A percentile compares a stretch with the other conserved stretches of the same genome.
These are phyloP conservation scores for Corythornis vintsioides DNA, from an alignment of 2,113 vertebrate species.

Conservation along the genomic window DNA sequence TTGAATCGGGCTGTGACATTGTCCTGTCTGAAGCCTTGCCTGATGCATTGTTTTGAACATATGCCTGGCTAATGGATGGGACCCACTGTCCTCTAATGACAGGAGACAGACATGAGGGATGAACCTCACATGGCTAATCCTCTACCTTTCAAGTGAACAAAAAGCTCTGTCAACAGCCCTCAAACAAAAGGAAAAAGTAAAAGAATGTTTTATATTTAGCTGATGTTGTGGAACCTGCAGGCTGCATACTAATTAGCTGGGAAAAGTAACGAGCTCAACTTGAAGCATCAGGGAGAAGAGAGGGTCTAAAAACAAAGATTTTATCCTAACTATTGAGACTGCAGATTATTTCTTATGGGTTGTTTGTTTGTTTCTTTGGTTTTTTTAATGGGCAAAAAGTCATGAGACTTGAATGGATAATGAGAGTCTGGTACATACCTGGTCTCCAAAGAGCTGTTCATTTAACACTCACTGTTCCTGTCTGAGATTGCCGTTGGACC, in stretches of 20 bases:
- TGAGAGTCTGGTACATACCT: not conserved
- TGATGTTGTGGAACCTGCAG: slow-evolving; percentile 20
- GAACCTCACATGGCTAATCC: slow-evolving; percentile 53
- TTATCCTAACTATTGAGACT: slow-evolving; percentile 25
- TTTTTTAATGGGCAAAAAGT: not conserved
- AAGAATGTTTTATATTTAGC: slow-evolving; percentile 67
- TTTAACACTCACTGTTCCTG: not conserved
- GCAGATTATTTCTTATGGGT: not conserved
- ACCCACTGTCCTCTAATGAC: not conserved
- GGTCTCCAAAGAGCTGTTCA: not conserved
- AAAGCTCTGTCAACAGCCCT: slow-evolving; percentile 54
- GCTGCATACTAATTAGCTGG: slow-evolving; percentile 55
- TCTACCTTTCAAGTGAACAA: slow-evolving; percentile 63
- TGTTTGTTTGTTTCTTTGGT: slow-evolving; percentile 15
- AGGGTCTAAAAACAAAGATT: not conserved
- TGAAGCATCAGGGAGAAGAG: not conserved
- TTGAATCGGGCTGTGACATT: not conserved
- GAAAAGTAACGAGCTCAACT: slow-evolving; percentile 5
- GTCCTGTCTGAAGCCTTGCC: not conserved
- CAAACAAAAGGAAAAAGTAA: slow-evolving; percentile 56
- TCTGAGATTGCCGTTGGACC: rapidly evolving
- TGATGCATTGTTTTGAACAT: not conserved
- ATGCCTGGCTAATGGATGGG: slow-evolving; percentile 5
- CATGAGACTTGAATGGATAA: not conserved
- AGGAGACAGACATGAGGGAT: slow-evolving; percentile 38